A percentile compares a stretch with the other conserved stretches of the same genome.
These are phyloP conservation scores for Anoplolepis gracilipes DNA, from an alignment of 1,140 invertebrate genomes.

Conservation along the genomic window DNA sequence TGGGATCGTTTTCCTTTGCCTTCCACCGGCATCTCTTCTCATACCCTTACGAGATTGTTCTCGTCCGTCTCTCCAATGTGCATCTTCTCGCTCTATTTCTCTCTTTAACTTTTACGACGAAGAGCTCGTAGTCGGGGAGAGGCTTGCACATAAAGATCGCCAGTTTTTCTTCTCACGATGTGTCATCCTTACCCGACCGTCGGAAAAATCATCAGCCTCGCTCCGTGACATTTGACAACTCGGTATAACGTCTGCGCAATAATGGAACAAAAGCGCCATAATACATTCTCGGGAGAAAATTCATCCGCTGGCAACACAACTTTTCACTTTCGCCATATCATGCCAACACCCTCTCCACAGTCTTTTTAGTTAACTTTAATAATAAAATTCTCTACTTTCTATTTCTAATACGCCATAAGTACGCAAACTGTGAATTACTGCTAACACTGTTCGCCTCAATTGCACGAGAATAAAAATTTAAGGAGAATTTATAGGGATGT, in stretches of 20 bases:
- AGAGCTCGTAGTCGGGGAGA: background rate
- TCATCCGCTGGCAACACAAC: background rate
- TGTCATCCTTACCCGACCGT: conserved; percentile 6
- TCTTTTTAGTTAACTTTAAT: conserved; percentile 32
- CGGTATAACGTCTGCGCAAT: conserved; percentile 20
- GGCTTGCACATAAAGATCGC: conserved; percentile 29
- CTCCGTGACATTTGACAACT: conserved; percentile 45
- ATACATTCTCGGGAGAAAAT: background rate
- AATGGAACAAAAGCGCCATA: background rate
- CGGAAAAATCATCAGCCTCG: conserved; percentile 18
- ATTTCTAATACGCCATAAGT: conserved; percentile 15
- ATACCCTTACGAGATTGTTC: conserved; percentile 40
- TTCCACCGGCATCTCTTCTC: conserved; percentile 35
- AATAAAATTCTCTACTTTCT: conserved; percentile 35
- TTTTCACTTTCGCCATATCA: conserved; percentile 17
- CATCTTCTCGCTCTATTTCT: conserved; percentile 49
- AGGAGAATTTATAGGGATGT: conserved; percentile 30
- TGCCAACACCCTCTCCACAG: background rate
- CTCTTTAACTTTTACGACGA: conserved; percentile 59
- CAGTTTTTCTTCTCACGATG: background rate
- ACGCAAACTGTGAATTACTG: conserved; percentile 36
- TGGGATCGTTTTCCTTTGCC: conserved; percentile 20
- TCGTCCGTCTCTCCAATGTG: conserved; percentile 16
- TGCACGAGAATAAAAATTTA: conserved; percentile 49
- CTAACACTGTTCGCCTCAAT: conserved; percentile 24